Percentiles rank a stretch among this genome's conserved stretches.
These are phyloP conservation scores for Chionis minor DNA, from an alignment of 2,113 vertebrate species.

Conservation along the genomic window DNA sequence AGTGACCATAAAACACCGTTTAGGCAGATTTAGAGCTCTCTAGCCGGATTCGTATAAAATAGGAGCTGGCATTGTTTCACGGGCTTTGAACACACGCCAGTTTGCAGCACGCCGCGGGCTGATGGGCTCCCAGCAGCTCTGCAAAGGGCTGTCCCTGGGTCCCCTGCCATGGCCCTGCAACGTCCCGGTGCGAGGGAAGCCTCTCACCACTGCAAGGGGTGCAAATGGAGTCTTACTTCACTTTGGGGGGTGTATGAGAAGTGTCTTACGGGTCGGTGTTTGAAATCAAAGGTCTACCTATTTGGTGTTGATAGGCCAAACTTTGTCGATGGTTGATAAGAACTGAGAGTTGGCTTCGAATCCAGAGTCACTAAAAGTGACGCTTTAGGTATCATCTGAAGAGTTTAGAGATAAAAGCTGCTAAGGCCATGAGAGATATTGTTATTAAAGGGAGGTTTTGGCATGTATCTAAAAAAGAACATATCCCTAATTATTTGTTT, in stretches of 20 bases:
- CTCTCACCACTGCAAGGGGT: accelerated
- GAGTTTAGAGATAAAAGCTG: background rate
- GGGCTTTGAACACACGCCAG: background rate
- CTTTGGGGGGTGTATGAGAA: background rate
- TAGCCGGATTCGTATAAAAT: background rate
- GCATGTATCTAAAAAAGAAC: background rate
- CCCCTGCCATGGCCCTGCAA: background rate
- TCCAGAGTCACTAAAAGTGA: background rate
- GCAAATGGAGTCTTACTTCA: background rate
- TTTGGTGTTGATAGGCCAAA: background rate
- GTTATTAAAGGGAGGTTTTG: background rate
- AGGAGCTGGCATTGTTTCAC: background rate
- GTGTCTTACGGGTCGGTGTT: accelerated
- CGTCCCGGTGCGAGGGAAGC: background rate
- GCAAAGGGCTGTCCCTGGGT: background rate
- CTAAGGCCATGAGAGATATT: background rate
- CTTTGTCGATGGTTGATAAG: background rate
- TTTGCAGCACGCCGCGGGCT: background rate
- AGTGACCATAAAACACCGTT: background rate
- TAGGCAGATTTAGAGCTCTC: background rate
- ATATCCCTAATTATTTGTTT: background rate
- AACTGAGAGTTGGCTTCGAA: background rate
- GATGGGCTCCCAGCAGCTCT: background rate
- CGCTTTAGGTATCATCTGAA: background rate
- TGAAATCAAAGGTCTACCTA: background rate